Base-by-base conservation (phyloP, 2,797 vertebrate species). In the Acanthornis magna region DNA sequence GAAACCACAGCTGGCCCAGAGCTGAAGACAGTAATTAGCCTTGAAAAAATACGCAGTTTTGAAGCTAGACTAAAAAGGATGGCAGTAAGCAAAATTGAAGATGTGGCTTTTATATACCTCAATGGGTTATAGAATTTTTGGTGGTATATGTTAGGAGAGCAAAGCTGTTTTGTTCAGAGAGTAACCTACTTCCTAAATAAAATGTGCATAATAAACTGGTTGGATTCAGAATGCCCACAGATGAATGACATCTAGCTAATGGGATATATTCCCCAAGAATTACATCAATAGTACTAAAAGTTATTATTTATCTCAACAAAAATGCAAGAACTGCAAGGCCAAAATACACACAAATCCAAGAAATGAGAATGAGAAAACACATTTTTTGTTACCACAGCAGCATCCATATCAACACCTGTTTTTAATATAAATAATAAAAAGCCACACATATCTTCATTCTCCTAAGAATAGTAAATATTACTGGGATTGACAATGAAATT, bases 391-490 rank as follows among this genome's bases (percentile, higher is more conserved):
- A 67, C 77, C 47, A 88, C 14, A 3, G 72, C 6, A 85, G 68
- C 72, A 94, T 61, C 60, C 57, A 20, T 58, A 92, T 68, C 81
- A 88, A 89, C 43, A 92, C 18, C 26, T n/a, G 4, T 1, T 88
- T 93, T 91, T 70, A 95, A 93, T 65, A 54, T 68, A 92, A 94
- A 93, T 91, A 96, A 93, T 70, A 78, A 86, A 89, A 95, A 84
- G 17, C 7, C 48, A 73, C 2, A 2, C 53, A 48, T 48, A 88
- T 70, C 73, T 80, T 68, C 22, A 47, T 88, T 92, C 73, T 26
- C 23, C 21, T 66, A 90, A 78, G 76, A 91, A 79, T 0, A 91
- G 66, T 30, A 90, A 94, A 79, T 91, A 89, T 76, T 85, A 78
- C 76, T 71, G 32, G 40, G 66, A 90, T 47, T 88, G 73, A 88